Percentiles rank a stretch among this genome's conserved stretches.
These are phyloP conservation scores for Parthenolecanium corni DNA, from an alignment of 2,888 invertebrate species.

Conservation along the genomic window DNA sequence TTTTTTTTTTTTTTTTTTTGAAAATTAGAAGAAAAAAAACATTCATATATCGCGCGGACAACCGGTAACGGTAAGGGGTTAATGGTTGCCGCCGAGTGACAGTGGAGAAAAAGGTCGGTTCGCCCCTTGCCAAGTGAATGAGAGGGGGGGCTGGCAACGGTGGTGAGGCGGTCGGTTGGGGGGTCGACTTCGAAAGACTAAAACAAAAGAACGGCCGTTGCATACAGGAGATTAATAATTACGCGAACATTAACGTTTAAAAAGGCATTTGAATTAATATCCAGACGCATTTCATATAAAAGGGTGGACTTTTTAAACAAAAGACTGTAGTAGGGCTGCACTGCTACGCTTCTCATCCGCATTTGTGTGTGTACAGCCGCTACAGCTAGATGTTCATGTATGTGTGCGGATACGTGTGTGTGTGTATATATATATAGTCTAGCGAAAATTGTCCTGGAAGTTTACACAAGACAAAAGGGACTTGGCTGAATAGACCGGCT, in stretches of 20 bases:
- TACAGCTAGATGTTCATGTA: too few relatives aligned
- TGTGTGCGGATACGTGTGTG: not conserved
- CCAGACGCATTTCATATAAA: slow-evolving; percentile 28
- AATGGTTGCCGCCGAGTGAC: not conserved
- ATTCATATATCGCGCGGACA: slow-evolving; percentile 10
- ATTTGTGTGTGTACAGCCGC: too few relatives aligned
- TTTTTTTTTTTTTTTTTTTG: slow-evolving; percentile 3
- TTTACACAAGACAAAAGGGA: slow-evolving; percentile 25
- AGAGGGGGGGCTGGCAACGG: not conserved
- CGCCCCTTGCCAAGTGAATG: not conserved
- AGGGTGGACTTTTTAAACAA: slow-evolving; percentile 27
- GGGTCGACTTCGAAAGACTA: slow-evolving; percentile 26
- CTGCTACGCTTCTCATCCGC: too few relatives aligned
- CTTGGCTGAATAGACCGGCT: slow-evolving; percentile 20
- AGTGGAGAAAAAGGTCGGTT: not conserved
- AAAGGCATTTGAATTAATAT: slow-evolving; percentile 28
- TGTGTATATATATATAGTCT: slow-evolving; percentile 1
- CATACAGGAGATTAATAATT: slow-evolving; percentile 29
- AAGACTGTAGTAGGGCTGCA: not conserved
- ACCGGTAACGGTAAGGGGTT: too few relatives aligned
- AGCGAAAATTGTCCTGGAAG: slow-evolving; percentile 27
- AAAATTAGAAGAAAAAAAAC: not conserved
- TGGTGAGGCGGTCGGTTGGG: not conserved
- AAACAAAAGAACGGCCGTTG: slow-evolving; percentile 28
- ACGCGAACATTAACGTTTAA: slow-evolving; percentile 29